Base-by-base conservation (phyloP, 2,888 invertebrate genomes). In the Apodemia mormo region DNA sequence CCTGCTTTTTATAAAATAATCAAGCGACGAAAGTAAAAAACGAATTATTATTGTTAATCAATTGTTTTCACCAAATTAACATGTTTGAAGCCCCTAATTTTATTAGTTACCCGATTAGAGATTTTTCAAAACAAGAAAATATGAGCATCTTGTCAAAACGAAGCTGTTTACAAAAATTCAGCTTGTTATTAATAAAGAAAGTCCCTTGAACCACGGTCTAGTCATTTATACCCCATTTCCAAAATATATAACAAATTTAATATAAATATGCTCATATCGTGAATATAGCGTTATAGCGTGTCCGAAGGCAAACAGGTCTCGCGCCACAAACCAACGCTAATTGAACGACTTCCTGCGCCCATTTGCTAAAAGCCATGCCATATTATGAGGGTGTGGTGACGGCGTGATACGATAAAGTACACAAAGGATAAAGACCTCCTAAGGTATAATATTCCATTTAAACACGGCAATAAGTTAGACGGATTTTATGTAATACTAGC, bases 291-390 rank as follows among this genome's bases (percentile, higher is more conserved):
- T 40, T 67, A 65, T 58, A 43, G 54, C 67, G 69, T 70, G 69
- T 68, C 68, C 43, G 65, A 66, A 69, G 68, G 56, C 69, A 70
- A 69, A 71, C 74, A 71, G 70, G 67, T 66, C 69, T 56, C 68
- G 58, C 33, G 68, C 69, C 68, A 74, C 80, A 78, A 83, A 84
- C 83, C 79, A 81, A 75, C 78, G 78, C 78, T 84, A 86, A 86
- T 86, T 78, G 81, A 77, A 70, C 66, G 71, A 76, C 82, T 80
- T 85, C 83, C 84, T 78, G 79, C 61, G 67, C 66, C 70, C 61
- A 70, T 68, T 69, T 49, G 65, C 43, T 49, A 67, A 52, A 58
- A 61, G 66, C 52, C 67, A 65, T 54, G 61, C 14, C 33, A 64
- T 69, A 69, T 65, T 68, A 14, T 22, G 29, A 61, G 33, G 64